A percentile compares a stretch with the other conserved stretches of the same genome.
These are phyloP conservation scores for Pycnomerus fuliginosus DNA, from an alignment of 2,888 invertebrate genomes.

Conservation along the genomic window DNA sequence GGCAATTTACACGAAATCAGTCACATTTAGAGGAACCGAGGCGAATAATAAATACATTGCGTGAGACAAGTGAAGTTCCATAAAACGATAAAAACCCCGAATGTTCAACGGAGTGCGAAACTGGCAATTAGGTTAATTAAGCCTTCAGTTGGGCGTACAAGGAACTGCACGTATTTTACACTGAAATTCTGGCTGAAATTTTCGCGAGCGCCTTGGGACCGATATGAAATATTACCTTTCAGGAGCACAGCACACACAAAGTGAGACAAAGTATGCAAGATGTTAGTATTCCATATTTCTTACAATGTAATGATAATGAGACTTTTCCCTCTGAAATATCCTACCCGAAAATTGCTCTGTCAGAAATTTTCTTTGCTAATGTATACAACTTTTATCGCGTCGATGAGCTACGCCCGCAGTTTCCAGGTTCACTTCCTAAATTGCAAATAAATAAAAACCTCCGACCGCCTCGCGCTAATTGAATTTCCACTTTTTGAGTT, in stretches of 20 bases:
- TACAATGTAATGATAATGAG: slow-evolving; percentile 26
- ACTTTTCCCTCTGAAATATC: slow-evolving; percentile 23
- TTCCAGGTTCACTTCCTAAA: slow-evolving; percentile 10
- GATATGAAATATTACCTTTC: slow-evolving; percentile 34
- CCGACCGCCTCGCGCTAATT: background rate
- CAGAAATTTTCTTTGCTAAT: slow-evolving; percentile 25
- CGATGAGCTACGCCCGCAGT: slow-evolving; percentile 8
- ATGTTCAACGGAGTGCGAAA: slow-evolving; percentile 34
- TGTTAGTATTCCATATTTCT: slow-evolving; percentile 28
- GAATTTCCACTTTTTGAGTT: too few species aligned
- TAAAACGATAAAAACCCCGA: slow-evolving; percentile 32
- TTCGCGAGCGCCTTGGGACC: slow-evolving; percentile 31
- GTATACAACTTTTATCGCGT: slow-evolving; percentile 16
- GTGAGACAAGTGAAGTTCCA: slow-evolving; percentile 25
- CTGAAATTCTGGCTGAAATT: slow-evolving; percentile 29
- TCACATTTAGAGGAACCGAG: slow-evolving; percentile 15
- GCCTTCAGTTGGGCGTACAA: slow-evolving; percentile 31
- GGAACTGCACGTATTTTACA: slow-evolving; percentile 31
- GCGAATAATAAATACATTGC: slow-evolving; percentile 25
- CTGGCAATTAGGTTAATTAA: slow-evolving; percentile 38
- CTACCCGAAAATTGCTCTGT: slow-evolving; percentile 27
- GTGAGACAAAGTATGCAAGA: slow-evolving; percentile 30
- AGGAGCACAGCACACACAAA: slow-evolving; percentile 26
- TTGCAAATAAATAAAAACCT: slow-evolving; percentile 18
- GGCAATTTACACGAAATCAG: slow-evolving; percentile 10